phyloP scores from a whole-genome alignment of 2,888 invertebrate genomes.

The Saturnia japonica region DNA sequence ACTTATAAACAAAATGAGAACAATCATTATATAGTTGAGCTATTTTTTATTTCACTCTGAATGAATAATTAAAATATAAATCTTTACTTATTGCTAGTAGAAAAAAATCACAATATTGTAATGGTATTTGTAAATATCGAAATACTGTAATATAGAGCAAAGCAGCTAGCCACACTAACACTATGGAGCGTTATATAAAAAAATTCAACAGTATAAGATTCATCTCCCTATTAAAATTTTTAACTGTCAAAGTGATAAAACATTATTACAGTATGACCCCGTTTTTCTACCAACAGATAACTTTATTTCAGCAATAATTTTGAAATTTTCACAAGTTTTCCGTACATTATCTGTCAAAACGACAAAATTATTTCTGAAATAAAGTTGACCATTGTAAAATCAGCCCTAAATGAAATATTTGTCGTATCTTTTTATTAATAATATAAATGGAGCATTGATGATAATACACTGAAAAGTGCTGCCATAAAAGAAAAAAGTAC shows the following conservation, averaged over 20 bases:
- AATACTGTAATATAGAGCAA: slow-evolving; percentile 58
- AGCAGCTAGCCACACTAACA: slow-evolving; percentile 65
- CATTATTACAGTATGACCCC: background rate
- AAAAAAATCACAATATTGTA: slow-evolving; percentile 70
- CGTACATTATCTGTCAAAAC: too few species aligned
- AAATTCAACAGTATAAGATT: background rate
- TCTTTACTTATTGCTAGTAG: slow-evolving; percentile 68
- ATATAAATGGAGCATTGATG: background rate
- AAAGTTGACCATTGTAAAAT: too few species aligned
- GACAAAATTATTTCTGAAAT: too few species aligned
- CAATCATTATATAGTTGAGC: slow-evolving; percentile 51
- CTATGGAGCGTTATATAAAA: background rate
- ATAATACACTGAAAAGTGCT: background rate
- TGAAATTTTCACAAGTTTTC: too few species aligned
- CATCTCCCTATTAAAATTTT: background rate
- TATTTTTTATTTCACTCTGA: slow-evolving; percentile 71
- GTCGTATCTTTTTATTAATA: background rate
- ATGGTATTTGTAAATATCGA: slow-evolving; percentile 71
- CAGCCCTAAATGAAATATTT: too few species aligned
- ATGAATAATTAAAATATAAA: slow-evolving; percentile 76
- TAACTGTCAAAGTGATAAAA: background rate
- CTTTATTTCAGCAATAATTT: too few species aligned
- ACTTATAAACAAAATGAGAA: slow-evolving; percentile 43
- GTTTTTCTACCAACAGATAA: too few species aligned
- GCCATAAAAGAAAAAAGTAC: background rate